Evolutionary conservation across 2,888 invertebrate species (phyloP), one percentile per base, ranked within the genome.

Genomic region (Oscheius sp.): DNA sequence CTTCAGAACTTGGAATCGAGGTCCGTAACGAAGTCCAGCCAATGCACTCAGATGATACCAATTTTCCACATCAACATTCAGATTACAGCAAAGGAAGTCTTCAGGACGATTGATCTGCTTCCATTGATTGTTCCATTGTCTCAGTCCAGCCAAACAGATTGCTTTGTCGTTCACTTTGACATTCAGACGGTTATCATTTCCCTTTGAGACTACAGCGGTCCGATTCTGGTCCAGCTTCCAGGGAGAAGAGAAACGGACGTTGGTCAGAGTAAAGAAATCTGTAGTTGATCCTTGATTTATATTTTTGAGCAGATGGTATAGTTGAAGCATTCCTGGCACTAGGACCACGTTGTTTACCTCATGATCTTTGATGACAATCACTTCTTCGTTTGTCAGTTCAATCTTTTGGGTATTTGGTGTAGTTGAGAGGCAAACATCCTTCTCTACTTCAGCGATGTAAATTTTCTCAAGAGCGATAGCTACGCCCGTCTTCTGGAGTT

Each of bases 261-360:
- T 68, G 10, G 57, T 50, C 9, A 74, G 37, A 32, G 51, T 68
- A 68, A 74, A 59, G 51, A 53, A 68, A 32, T 74, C 68, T 21
- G 29, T 32, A 7, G 21, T n/a, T 1, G 57, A 65, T 32, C 42
- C 48, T 42, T 58, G 11, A 42, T 73, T 73, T n/a, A 37, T 50
- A 9, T 13, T 50, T 48, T 62, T 59, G 47, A 50, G 62, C 5
- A 62, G 48, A n/a, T 11, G 33, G 66, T 71, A 70, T 42, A 84
- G 70, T 70, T 85, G 84, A 62, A 77, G 80, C 10, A 82, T 81
- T 7, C 78, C 85, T 11, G 84, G 82, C n/a, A 85, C 79, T 32
- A 82, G 70, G 1, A 78, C 65, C 32, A 71, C 73, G 32, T 73
- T 74, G n/a, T 80, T 77, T 1, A 85, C 62, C 21, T 62, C 60